These are phyloP conservation scores for Heliconius sara DNA, from an alignment of 2,888 invertebrate species.

Conservation along the genomic window DNA sequence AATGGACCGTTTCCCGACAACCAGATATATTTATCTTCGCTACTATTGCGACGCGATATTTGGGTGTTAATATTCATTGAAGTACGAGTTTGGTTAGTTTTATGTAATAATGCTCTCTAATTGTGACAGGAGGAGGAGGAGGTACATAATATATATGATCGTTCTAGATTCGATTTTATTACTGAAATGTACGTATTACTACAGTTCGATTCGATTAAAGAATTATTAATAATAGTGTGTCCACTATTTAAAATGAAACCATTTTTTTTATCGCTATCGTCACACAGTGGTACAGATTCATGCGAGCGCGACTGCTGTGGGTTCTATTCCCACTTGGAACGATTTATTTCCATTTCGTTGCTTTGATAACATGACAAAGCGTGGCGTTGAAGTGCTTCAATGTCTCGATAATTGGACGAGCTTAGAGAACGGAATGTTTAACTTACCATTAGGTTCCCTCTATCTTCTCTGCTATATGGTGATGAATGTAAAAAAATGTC, in stretches of 20 bases:
- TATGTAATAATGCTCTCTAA: neutral
- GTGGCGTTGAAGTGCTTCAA: neutral
- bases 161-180: no score
- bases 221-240: neutral
- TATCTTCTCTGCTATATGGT: no score
- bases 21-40: slow-evolving; percentile 81
- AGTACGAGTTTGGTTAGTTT: slow-evolving; percentile 49
- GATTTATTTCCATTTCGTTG: neutral
- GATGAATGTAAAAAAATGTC: no score
- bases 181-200: neutral
- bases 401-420: neutral
- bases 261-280: neutral
- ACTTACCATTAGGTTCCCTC: no score
- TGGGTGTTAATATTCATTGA: slow-evolving; percentile 81
- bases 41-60: slow-evolving; percentile 75
- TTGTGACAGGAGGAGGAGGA: neutral
- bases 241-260: neutral
- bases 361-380: neutral
- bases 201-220: no score
- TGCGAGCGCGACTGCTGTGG: neutral
- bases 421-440: no score
- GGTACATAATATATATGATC: neutral
- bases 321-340: neutral
- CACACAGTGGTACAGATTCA: no score
- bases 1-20: slow-evolving; percentile 77